Conservation (phyloP, 2,113 vertebrate genomes). For the Todiramphus saurophagus region DNA sequence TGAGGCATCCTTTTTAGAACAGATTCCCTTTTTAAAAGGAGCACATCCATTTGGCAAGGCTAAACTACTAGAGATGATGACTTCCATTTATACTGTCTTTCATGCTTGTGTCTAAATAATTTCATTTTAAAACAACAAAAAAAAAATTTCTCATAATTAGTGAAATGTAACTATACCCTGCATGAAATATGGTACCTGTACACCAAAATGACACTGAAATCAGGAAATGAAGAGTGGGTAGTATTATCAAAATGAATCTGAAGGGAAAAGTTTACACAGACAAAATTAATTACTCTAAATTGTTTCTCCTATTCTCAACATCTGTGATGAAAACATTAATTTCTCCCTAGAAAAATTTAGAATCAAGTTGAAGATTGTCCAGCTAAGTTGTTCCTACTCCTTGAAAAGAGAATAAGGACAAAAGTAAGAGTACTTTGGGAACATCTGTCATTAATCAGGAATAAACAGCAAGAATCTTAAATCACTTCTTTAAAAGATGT, state of each 20-base stretch:
- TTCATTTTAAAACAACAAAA: constrained; percentile 3
- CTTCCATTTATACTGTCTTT: not conserved
- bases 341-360: not conserved
- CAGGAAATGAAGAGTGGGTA: not conserved
- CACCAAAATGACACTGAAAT: not conserved
- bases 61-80: not conserved
- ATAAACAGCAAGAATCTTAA: not conserved
- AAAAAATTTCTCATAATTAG: not conserved
- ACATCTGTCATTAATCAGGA: constrained; percentile 24
- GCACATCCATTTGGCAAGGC: not conserved
- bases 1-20: not conserved
- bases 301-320: constrained; percentile 14
- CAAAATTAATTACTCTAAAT: not conserved
- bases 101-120: not conserved
- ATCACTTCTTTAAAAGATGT: not conserved
- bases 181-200: not conserved
- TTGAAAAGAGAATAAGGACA: not conserved
- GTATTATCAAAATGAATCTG: not conserved
- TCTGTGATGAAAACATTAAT: constrained; percentile 34
- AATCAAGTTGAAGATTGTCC: not conserved
- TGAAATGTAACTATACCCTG: not conserved
- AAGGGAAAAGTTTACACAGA: not conserved
- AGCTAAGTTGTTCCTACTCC: not conserved
- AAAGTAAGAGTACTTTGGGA: not conserved
- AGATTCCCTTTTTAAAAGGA: not conserved